Base-by-base conservation (phyloP, 1,140 invertebrate genomes). In the Drosophila rhopaloa region DNA sequence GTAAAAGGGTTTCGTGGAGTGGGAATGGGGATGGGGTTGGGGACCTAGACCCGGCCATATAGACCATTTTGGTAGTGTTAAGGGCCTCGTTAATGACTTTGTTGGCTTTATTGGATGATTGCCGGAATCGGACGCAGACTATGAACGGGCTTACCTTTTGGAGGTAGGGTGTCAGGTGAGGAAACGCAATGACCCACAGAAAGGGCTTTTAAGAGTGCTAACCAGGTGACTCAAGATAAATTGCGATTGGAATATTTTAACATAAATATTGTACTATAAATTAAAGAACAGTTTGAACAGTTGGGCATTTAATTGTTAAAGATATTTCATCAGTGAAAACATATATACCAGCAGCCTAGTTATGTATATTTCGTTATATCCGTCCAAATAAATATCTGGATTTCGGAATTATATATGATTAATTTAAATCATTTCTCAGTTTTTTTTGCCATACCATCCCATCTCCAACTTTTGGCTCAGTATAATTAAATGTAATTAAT, bases 51-150 rank as follows among this genome's bases (percentile, higher is more conserved):
- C 35, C 14, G 44, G 40, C 62, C 65, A 78, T 55, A 77, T 63
- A 58, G 51, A 62, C 48, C 47, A 53, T 40, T 47, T 51, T 58
- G 53, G 60, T 78, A 57, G 83, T 79, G 79, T 86, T 79, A 88
- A 86, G 75, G 79, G 79, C 58, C 83, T 86, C 83, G 83, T 78
- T 74, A 76, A 75, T 86, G 82, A 78, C 82, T 76, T 77, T 84
- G 72, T 79, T 76, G 76, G 61, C 62, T 76, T 84, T 83, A 84
- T 67, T 83, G 81, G 58, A 60, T 77, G 84, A 81, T 65, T 81
- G 60, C 47, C 58, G 54, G 51, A 24, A 24, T 24, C 24, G 24
- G 24, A 4, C 24, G 24, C 24, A 24, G 24, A 55, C 46, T 65
- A 37, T 75, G 66, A 58, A 65, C 37, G 65, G 75, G 41, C 66